These are phyloP conservation scores for Diadophis punctatus DNA, from an alignment of 2,113 vertebrate species.

Conservation along the genomic window DNA sequence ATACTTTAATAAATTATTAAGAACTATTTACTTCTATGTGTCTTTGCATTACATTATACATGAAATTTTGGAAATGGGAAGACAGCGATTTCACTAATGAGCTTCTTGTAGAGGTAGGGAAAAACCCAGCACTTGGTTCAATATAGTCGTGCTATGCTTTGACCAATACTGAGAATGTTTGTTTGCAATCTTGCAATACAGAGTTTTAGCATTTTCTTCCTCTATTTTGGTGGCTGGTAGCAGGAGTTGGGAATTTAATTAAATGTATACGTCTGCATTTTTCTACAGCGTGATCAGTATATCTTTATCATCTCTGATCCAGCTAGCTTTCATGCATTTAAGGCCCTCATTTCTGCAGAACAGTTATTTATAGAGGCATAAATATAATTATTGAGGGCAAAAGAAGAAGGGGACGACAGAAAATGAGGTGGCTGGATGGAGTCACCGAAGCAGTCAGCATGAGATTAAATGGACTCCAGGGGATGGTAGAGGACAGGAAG, in stretches of 20 bases:
- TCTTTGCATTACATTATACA: neutral
- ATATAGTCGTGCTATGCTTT: neutral
- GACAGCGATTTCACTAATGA: neutral
- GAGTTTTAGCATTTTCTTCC: neutral
- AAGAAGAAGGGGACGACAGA: too few species aligned
- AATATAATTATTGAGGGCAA: neutral
- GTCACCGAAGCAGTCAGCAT: too few species aligned
- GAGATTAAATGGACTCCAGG: too few species aligned
- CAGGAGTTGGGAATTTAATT: neutral
- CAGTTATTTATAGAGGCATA: neutral
- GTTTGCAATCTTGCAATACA: neutral
- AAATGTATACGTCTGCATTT: neutral
- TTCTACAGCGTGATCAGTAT: neutral
- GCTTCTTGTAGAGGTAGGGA: neutral
- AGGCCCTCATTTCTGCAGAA: neutral
- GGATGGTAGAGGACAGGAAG: too few species aligned
- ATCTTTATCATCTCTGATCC: neutral
- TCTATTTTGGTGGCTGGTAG: neutral
- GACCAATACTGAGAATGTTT: neutral
- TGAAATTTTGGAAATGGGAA: neutral
- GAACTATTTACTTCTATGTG: neutral
- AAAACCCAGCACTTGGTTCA: neutral
- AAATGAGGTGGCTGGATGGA: too few species aligned
- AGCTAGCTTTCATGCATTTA: neutral
- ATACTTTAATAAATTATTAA: neutral